Evolutionary conservation across 2,113 vertebrate species (phyloP).

Genomic region (Euleptes europaea): DNA sequence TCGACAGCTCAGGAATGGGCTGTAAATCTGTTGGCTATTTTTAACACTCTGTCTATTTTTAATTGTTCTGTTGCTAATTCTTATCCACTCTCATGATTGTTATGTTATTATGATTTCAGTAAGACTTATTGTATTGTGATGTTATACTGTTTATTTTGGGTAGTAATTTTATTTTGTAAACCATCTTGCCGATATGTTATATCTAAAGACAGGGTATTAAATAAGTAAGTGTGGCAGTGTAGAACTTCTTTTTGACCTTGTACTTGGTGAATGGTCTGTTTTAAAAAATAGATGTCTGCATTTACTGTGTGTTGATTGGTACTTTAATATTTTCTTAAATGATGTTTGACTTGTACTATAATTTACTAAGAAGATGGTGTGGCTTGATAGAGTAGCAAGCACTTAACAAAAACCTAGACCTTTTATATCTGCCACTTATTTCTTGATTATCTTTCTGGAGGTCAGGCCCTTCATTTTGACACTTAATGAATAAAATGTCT

Average conservation of each 20-base stretch:
- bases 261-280: conserved; percentile 64
- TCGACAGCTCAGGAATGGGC: too few relatives aligned
- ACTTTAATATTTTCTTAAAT: conserved; percentile 36
- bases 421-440: conserved; percentile 73
- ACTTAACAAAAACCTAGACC: conserved; percentile 69
- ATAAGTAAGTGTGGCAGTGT: background rate
- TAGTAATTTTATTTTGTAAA: too few relatives aligned
- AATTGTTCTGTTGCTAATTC: too few relatives aligned
- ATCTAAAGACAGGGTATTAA: too few relatives aligned
- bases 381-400: conserved; percentile 60
- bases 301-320: conserved; percentile 7
- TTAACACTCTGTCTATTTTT: too few relatives aligned
- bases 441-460: conserved; percentile 74
- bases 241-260: background rate
- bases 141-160: background rate
- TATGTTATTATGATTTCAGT: too few relatives aligned
- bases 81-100: too few relatives aligned
- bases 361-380: conserved; percentile 53
- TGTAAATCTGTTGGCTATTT: too few relatives aligned
- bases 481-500: conserved; percentile 82
- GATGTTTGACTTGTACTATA: conserved; percentile 36
- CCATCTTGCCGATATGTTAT: too few relatives aligned
- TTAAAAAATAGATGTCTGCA: conserved; percentile 27
- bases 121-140: background rate
- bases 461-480: conserved; percentile 78